Evolutionary conservation across 37 sponge, comb jelly and placozoan genomes (phyloP).

Genomic region (Spongia lamella): DNA sequence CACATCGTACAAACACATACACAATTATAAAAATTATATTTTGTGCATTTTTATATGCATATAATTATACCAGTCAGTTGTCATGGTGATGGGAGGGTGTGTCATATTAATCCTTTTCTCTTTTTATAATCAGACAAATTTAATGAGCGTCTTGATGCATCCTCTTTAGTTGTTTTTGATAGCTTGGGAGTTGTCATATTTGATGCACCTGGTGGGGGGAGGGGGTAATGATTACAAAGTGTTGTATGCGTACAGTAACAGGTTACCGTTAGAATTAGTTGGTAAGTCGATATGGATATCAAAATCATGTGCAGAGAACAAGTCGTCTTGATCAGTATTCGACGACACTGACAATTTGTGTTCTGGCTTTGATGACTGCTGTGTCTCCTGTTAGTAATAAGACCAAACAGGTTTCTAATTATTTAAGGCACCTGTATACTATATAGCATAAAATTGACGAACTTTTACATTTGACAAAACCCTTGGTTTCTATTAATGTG

Average conservation of each 20-base stretch:
- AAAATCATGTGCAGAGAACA: conserved; percentile 94
- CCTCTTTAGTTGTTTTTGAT: conserved; percentile 23
- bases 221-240: not conserved
- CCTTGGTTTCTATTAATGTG: too few species aligned
- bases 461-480: too few species aligned
- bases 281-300: conserved; percentile 94
- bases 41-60: too few species aligned
- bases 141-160: conserved; percentile 75
- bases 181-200: conserved; percentile 31
- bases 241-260: too few species aligned
- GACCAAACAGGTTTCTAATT: too few species aligned
- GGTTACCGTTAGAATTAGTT: conserved; percentile 35
- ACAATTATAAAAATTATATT: too few species aligned
- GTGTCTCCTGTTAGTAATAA: too few species aligned
- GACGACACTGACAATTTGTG: not conserved
- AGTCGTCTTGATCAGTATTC: conserved; percentile 43
- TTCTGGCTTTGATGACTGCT: too few species aligned
- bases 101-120: conserved; percentile 86
- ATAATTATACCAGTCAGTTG: too few species aligned
- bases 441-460: too few species aligned
- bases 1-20: too few species aligned
- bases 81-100: not conserved
- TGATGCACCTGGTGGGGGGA: conserved; percentile 25
- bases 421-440: too few species aligned
- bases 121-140: conserved; percentile 99